Percentiles rank a stretch among this genome's conserved stretches.
phyloP scores from a whole-genome alignment of 2,113 vertebrate genomes.

The Leptocoma aspasia region DNA sequence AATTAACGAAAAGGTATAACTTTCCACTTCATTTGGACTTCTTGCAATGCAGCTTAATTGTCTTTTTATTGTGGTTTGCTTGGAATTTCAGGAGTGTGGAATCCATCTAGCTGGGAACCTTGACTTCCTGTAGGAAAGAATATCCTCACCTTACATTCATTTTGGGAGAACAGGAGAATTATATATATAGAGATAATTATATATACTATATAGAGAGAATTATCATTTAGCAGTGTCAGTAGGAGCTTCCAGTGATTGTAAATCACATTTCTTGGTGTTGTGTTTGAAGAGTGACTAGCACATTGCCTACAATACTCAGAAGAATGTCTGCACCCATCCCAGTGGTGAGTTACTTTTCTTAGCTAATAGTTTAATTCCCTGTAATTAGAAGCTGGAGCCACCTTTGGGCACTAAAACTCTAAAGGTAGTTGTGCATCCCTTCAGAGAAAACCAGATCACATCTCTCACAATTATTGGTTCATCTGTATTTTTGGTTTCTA shows the following conservation, averaged over 20 bases:
- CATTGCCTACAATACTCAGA: accelerated
- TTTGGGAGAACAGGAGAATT: neutral
- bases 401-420: neutral
- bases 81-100: neutral
- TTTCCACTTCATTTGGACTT: constrained; percentile 39
- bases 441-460: neutral
- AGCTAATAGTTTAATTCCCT: neutral
- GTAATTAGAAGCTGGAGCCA: neutral
- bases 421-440: neutral
- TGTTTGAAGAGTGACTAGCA: neutral
- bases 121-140: neutral
- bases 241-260: neutral
- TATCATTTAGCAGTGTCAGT: neutral
- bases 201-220: neutral
- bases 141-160: neutral
- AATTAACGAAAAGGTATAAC: constrained; percentile 55
- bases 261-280: neutral
- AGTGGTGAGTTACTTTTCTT: neutral
- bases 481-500: neutral
- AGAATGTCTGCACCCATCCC: neutral
- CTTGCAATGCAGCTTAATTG: neutral
- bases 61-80: neutral
- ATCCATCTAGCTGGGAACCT: neutral
- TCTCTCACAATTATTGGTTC: neutral
- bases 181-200: too few species aligned